These are phyloP conservation scores for Hucho hucho DNA, from an alignment of 2,113 vertebrate species.

Conservation along the genomic window DNA sequence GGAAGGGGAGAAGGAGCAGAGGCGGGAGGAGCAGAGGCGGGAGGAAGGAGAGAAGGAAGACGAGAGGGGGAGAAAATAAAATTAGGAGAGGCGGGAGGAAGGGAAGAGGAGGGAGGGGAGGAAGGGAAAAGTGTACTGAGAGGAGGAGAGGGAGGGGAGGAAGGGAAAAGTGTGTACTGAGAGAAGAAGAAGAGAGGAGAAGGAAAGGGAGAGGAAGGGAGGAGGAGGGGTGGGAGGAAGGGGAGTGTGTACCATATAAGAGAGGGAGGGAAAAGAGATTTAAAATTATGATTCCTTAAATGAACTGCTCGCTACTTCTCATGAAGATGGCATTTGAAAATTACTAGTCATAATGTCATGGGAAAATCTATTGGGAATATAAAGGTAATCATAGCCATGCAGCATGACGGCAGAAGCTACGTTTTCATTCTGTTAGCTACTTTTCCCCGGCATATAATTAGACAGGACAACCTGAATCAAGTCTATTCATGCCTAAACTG, in stretches of 20 bases:
- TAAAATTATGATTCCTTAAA: slow-evolving; percentile 67
- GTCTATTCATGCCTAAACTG: slow-evolving; percentile 66
- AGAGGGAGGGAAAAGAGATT: background rate
- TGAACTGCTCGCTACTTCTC: slow-evolving; percentile 64
- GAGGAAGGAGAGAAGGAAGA: too few relatives aligned
- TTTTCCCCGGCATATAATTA: slow-evolving; percentile 68
- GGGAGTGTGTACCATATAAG: background rate
- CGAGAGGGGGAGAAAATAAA: too few relatives aligned
- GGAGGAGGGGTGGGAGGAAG: background rate
- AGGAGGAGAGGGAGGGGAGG: too few relatives aligned
- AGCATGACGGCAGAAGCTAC: slow-evolving; percentile 54
- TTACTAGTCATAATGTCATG: slow-evolving; percentile 72
- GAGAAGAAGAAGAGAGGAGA: too few relatives aligned
- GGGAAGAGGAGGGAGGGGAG: too few relatives aligned
- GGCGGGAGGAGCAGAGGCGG: too few relatives aligned
- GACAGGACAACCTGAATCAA: slow-evolving; percentile 74
- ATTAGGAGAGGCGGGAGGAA: too few relatives aligned
- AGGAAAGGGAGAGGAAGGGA: too few relatives aligned
- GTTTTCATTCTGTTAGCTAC: slow-evolving; percentile 66
- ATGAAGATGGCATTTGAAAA: slow-evolving; percentile 69
- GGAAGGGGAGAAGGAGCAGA: slow-evolving; percentile 60
- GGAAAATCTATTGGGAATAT: slow-evolving; percentile 67
- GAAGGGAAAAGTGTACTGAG: too few relatives aligned
- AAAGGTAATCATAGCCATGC: slow-evolving; percentile 71
- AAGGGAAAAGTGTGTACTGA: too few relatives aligned